Conservation (phyloP, 30 jellyfish, hydroid and myxozoan genomes). For the Nemopilema nomurai region DNA sequence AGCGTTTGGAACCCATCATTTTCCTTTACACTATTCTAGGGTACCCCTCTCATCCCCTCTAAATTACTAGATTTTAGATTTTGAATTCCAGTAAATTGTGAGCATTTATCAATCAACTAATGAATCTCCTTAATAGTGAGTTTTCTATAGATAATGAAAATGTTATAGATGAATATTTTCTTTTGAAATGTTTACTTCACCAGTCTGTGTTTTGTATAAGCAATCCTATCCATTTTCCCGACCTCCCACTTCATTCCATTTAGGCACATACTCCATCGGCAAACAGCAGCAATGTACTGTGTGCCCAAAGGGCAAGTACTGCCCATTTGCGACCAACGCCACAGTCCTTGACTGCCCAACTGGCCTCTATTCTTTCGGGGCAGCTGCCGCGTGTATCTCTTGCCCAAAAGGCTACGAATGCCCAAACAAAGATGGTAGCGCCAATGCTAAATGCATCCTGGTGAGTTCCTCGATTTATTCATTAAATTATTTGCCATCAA, state of each 20-base stretch:
- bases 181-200: too few relatives aligned
- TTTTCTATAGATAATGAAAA: too few relatives aligned
- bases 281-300: conserved; percentile 72
- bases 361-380: conserved; percentile 80
- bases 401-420: conserved; percentile 94
- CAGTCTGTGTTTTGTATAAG: too few relatives aligned
- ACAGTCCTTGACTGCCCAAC: conserved; percentile 52
- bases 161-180: too few relatives aligned
- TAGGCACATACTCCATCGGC: conserved; percentile 87
- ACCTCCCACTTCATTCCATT: not conserved
- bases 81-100: too few relatives aligned
- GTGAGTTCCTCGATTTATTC: conserved; percentile 51
- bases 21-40: too few relatives aligned
- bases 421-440: conserved; percentile 82
- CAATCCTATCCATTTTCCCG: not conserved
- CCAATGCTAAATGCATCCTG: conserved; percentile 71
- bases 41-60: too few relatives aligned
- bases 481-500: too few relatives aligned
- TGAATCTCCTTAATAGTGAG: too few relatives aligned
- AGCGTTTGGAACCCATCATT: too few relatives aligned
- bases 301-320: conserved; percentile 84
- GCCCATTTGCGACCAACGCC: conserved; percentile 62
- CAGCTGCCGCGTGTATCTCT: conserved; percentile 67
- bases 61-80: too few relatives aligned
- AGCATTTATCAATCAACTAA: too few relatives aligned